Evolutionary conservation across 1,140 invertebrate species (phyloP).

Genomic region (Belonocnema kinseyi): DNA sequence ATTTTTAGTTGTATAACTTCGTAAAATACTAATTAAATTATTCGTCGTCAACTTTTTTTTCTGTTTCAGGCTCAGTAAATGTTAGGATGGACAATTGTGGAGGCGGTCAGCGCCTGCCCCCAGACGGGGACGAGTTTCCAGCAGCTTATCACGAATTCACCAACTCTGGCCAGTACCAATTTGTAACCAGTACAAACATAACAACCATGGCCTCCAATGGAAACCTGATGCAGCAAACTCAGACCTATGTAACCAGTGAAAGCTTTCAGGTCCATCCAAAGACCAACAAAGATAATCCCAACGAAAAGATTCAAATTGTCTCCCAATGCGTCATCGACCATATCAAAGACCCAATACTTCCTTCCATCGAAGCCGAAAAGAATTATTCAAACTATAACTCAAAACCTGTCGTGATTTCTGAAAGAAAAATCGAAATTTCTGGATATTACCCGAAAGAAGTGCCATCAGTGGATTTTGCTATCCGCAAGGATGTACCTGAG

Average conservation of each 20-base stretch:
- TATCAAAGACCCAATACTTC: neutral
- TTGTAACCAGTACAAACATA: slow-evolving; percentile 48
- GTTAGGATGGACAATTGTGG: slow-evolving; percentile 71
- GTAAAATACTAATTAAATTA: too few species aligned
- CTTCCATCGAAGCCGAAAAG: too few species aligned
- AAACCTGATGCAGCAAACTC: slow-evolving; percentile 35
- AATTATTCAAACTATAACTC: neutral
- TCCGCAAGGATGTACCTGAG: slow-evolving; percentile 34
- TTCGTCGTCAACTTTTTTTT: slow-evolving; percentile 17
- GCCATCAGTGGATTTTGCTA: slow-evolving; percentile 33
- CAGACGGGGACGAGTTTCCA: slow-evolving; percentile 92
- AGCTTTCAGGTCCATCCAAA: slow-evolving; percentile 40
- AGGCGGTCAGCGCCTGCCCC: slow-evolving; percentile 81
- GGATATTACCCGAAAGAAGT: slow-evolving; percentile 58
- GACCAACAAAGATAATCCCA: neutral
- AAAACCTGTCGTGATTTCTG: slow-evolving; percentile 48
- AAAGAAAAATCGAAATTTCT: slow-evolving; percentile 64
- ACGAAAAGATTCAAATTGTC: slow-evolving; percentile 5
- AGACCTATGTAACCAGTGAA: slow-evolving; percentile 41
- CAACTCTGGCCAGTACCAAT: slow-evolving; percentile 53
- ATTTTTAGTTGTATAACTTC: too few species aligned
- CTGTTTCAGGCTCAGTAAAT: slow-evolving; percentile 64
- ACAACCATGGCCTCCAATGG: slow-evolving; percentile 40
- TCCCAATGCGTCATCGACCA: slow-evolving; percentile 13
- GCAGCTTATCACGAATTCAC: slow-evolving; percentile 82